phyloP scores from a whole-genome alignment of 1,140 invertebrate genomes.

The Euglossa dilemma region DNA sequence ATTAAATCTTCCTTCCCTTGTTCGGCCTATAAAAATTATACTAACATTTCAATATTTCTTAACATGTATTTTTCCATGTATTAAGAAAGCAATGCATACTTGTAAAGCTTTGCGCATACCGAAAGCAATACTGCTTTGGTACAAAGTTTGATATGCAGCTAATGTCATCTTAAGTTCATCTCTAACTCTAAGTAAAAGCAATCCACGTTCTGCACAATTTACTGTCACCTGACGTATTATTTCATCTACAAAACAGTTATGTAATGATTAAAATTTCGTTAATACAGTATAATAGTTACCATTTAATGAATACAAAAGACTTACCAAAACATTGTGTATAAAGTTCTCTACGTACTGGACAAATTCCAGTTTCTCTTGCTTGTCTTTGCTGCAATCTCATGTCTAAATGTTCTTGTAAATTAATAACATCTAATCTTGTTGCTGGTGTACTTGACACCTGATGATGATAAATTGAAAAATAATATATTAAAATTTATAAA shows the following conservation, averaged over 20 bases:
- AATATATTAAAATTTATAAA: too few species aligned
- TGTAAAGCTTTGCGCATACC: slow-evolving; percentile 98
- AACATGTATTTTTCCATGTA: neutral
- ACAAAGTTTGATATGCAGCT: slow-evolving; percentile 95
- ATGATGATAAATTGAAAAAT: neutral
- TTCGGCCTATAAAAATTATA: slow-evolving; percentile 79
- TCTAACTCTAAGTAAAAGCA: slow-evolving; percentile 94
- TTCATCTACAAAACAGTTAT: slow-evolving; percentile 86
- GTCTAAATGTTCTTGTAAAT: slow-evolving; percentile 97
- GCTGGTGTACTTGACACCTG: slow-evolving; percentile 97
- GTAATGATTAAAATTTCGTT: neutral
- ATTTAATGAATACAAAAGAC: neutral
- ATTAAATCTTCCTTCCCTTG: slow-evolving; percentile 89
- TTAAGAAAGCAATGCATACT: slow-evolving; percentile 76
- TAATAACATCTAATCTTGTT: slow-evolving; percentile 96
- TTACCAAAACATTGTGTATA: slow-evolving; percentile 98
- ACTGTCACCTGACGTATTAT: slow-evolving; percentile 97
- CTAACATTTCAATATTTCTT: neutral
- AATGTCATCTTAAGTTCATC: slow-evolving; percentile 98
- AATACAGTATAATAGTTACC: neutral
- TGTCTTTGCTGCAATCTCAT: slow-evolving; percentile 94
- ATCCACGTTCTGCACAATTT: slow-evolving; percentile 98
- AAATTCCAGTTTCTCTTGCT: slow-evolving; percentile 98
- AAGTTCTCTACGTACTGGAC: slow-evolving; percentile 95
- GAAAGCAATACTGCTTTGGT: slow-evolving; percentile 98